Conservation (phyloP, 1,140 invertebrate species). For the Pomacea maculata region DNA sequence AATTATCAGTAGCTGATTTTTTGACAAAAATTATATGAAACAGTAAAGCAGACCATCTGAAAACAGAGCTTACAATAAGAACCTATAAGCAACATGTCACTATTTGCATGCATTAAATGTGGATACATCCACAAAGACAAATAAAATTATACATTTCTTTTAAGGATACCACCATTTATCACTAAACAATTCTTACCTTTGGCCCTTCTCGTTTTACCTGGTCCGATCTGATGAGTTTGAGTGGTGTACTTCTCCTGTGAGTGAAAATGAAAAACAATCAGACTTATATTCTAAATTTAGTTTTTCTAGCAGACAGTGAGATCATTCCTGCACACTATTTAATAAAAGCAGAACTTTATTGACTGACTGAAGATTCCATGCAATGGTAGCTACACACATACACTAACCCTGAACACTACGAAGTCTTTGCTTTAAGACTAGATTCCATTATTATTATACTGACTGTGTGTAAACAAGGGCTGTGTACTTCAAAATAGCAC, state of each 20-base stretch:
- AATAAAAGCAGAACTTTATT: neutral
- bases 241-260: slow-evolving; percentile 61
- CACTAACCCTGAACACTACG: too few relatives aligned
- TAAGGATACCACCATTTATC: neutral
- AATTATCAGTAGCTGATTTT: too few relatives aligned
- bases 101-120: neutral
- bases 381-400: too few relatives aligned
- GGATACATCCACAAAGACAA: neutral
- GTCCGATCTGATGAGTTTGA: slow-evolving; percentile 57
- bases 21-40: too few relatives aligned
- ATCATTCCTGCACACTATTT: too few relatives aligned
- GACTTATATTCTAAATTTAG: neutral
- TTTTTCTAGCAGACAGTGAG: too few relatives aligned
- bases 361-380: too few relatives aligned
- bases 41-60: too few relatives aligned
- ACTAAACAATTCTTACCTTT: slow-evolving; percentile 64
- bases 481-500: too few relatives aligned
- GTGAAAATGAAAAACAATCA: slow-evolving; percentile 22
- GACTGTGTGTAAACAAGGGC: too few relatives aligned
- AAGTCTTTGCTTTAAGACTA: too few relatives aligned
- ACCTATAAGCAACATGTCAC: neutral
- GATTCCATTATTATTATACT: too few relatives aligned
- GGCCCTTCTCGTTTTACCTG: slow-evolving; percentile 68
- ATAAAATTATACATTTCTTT: neutral
- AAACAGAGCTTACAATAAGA: neutral